These are phyloP conservation scores for Neodontobutis hainanensis DNA, from an alignment of 2,113 vertebrate species.

Conservation along the genomic window DNA sequence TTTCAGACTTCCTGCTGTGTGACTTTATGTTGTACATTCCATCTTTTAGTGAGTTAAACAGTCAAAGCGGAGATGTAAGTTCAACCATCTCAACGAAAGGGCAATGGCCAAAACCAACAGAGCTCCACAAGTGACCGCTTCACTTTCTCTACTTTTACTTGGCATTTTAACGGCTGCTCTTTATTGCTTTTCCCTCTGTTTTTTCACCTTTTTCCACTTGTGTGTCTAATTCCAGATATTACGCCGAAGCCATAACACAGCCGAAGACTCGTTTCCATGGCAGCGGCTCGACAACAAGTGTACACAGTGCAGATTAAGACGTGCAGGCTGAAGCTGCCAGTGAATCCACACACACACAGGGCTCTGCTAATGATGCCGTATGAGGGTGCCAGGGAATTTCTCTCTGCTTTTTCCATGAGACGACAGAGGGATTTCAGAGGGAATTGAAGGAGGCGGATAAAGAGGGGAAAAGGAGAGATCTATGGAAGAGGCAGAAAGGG, in stretches of 20 bases:
- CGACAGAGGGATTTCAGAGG: slow-evolving; percentile 16
- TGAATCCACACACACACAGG: background rate
- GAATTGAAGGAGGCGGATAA: slow-evolving; percentile 19
- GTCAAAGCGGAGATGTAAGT: slow-evolving; percentile 14
- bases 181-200: slow-evolving; percentile 50
- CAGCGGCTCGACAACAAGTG: slow-evolving; percentile 62
- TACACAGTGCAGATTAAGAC: slow-evolving; percentile 68
- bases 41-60: slow-evolving; percentile 15
- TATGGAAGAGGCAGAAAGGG: slow-evolving; percentile 11
- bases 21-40: background rate
- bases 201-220: slow-evolving; percentile 13
- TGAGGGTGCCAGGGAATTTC: slow-evolving; percentile 58
- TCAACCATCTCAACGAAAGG: background rate
- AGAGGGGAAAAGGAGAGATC: background rate
- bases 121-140: background rate
- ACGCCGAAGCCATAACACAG: slow-evolving; percentile 29
- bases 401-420: slow-evolving; percentile 34
- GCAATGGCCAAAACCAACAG: slow-evolving; percentile 27
- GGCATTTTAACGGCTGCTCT: slow-evolving; percentile 39
- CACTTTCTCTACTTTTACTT: slow-evolving; percentile 21
- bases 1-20: slow-evolving; percentile 4
- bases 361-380: slow-evolving; percentile 35
- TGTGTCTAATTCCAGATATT: slow-evolving; percentile 45
- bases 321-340: slow-evolving; percentile 41
- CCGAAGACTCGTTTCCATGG: slow-evolving; percentile 58